phyloP scores from a whole-genome alignment of 2,888 invertebrate species.

The Brachyptera putata region DNA sequence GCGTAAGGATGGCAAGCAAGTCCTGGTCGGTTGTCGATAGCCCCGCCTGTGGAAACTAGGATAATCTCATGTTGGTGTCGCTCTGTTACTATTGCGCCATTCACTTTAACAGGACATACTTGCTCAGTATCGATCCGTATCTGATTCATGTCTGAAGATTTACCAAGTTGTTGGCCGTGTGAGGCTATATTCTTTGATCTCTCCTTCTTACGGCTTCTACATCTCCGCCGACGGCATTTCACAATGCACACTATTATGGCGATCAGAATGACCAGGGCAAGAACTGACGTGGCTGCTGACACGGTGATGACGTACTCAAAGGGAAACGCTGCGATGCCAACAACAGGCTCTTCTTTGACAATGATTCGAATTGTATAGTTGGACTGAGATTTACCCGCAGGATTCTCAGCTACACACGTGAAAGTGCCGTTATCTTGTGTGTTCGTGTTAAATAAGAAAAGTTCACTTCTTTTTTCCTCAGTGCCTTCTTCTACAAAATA shows the following conservation, averaged over 20 bases:
- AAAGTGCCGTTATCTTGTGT: conserved; percentile 81
- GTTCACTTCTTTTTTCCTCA: conserved; percentile 70
- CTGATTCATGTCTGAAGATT: conserved; percentile 42
- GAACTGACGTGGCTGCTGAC: conserved; percentile 60
- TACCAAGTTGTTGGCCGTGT: conserved; percentile 46
- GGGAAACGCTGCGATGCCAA: conserved; percentile 63
- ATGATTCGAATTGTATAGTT: conserved; percentile 78
- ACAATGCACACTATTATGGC: conserved; percentile 53
- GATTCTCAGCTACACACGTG: conserved; percentile 79
- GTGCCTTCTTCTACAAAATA: conserved; percentile 69
- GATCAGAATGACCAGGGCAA: conserved; percentile 60
- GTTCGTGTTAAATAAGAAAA: conserved; percentile 72
- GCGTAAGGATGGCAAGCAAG: conserved; percentile 45
- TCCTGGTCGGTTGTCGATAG: conserved; percentile 18
- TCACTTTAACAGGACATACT: conserved; percentile 48
- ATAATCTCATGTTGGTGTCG: conserved; percentile 54
- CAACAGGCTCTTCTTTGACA: conserved; percentile 66
- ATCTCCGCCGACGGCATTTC: conserved; percentile 35
- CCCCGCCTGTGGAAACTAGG: conserved; percentile 35
- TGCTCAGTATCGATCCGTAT: conserved; percentile 49
- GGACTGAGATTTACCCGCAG: conserved; percentile 71
- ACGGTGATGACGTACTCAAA: conserved; percentile 67
- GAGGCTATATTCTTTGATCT: conserved; percentile 49
- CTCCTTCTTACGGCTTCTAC: conserved; percentile 42
- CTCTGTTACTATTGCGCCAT: conserved; percentile 53